Conservation (phyloP, 2,888 invertebrate species). For the Aphidoletes aphidimyza region DNA sequence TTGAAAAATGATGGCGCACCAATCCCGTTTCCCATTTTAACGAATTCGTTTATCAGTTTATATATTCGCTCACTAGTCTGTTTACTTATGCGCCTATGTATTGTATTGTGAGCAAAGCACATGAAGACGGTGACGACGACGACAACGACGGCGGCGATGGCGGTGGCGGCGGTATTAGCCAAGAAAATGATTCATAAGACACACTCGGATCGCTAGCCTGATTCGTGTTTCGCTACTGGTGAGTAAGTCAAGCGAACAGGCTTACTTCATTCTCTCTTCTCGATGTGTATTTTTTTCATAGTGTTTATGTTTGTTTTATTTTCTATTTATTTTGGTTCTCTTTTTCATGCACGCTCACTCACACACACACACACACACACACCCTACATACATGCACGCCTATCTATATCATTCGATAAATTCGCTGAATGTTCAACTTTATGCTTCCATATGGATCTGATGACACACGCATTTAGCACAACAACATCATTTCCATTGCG, state of each 20-base stretch:
- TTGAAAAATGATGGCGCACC: slow-evolving; percentile 38
- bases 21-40: not conserved
- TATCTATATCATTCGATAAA: slow-evolving; percentile 18
- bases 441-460: not conserved
- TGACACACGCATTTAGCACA: slow-evolving; percentile 38
- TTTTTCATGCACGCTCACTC: not conserved
- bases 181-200: slow-evolving; percentile 26
- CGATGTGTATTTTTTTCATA: no score
- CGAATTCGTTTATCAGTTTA: not conserved
- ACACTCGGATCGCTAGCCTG: not conserved
- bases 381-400: not conserved
- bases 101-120: not conserved
- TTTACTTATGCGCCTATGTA: slow-evolving; percentile 39
- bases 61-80: not conserved
- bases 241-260: slow-evolving; percentile 35
- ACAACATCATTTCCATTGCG: not conserved
- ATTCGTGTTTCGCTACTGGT: not conserved
- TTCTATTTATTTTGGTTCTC: slow-evolving; percentile 33
- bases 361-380: not conserved
- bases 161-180: not conserved
- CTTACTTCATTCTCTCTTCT: slow-evolving; percentile 51
- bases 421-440: slow-evolving; percentile 22
- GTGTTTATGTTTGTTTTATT: slow-evolving; percentile 44
- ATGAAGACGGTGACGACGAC: not conserved
- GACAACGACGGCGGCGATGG: not conserved